These are phyloP conservation scores for Notarius lentiginosus DNA, from an alignment of 2,113 vertebrate genomes.

Conservation along the genomic window DNA sequence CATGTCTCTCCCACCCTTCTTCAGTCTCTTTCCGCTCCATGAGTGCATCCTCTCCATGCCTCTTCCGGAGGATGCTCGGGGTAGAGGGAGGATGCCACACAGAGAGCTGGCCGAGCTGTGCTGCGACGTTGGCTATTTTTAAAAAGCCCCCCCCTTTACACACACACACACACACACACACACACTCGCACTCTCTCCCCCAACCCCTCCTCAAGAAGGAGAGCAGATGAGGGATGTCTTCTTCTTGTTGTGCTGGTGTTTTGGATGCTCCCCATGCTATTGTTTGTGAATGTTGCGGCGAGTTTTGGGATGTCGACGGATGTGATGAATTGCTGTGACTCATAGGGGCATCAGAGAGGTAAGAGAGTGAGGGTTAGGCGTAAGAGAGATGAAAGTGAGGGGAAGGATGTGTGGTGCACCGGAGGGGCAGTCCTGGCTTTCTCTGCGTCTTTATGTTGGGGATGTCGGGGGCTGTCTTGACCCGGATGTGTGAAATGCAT, in stretches of 20 bases:
- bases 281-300: conserved; percentile 29
- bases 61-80: conserved; percentile 65
- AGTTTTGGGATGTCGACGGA: conserved; percentile 62
- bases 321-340: conserved; percentile 66
- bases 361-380: conserved; percentile 54
- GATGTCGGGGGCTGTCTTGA: background rate
- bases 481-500: conserved; percentile 15
- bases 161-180: conserved; percentile 1
- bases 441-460: conserved; percentile 11
- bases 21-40: conserved; percentile 47
- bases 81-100: conserved; percentile 60
- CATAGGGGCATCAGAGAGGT: conserved; percentile 68
- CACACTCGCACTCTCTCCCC: background rate
- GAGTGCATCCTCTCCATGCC: conserved; percentile 54
- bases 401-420: background rate
- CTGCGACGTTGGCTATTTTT: conserved; percentile 70
- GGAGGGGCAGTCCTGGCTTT: conserved; percentile 21
- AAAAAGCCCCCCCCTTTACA: conserved; percentile 51
- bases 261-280: conserved; percentile 43
- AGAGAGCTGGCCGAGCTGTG: conserved; percentile 64
- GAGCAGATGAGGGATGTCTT: conserved; percentile 64
- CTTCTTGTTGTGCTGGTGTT: conserved; percentile 59
- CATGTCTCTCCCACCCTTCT: conserved; percentile 60
- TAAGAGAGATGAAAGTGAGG: conserved; percentile 6
- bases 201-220: conserved; percentile 57